Conservation (phyloP, 35 echinoderm and acorn worm species). For the Anneissia japonica region DNA sequence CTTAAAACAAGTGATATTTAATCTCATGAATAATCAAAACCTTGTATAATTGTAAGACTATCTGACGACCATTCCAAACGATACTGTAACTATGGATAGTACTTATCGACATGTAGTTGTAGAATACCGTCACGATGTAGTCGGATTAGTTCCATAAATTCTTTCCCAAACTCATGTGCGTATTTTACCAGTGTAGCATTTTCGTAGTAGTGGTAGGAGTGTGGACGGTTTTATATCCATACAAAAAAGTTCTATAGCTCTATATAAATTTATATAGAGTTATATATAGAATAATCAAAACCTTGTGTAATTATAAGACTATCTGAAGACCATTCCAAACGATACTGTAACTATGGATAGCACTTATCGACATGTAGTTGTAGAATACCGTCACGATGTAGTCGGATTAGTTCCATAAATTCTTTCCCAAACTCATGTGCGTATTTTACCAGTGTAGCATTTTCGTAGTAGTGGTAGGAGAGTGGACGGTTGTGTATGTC, state of each 20-base stretch:
- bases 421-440: constrained; percentile 10
- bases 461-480: constrained; percentile 27
- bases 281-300: too few species aligned
- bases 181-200: background rate
- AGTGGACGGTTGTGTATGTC: constrained; percentile 18
- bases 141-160: constrained; percentile 1
- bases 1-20: too few species aligned
- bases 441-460: background rate
- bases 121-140: constrained; percentile 24
- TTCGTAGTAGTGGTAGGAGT: constrained; percentile 26
- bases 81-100: too few species aligned
- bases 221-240: constrained; percentile 8
- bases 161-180: constrained; percentile 2
- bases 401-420: background rate
- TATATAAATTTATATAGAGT: too few species aligned
- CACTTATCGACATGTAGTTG: constrained; percentile 16
- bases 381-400: constrained; percentile 23
- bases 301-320: too few species aligned
- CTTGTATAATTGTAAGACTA: too few species aligned
- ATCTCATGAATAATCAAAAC: too few species aligned
- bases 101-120: constrained; percentile 12
- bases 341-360: too few species aligned
- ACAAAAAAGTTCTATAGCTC: too few species aligned
- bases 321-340: too few species aligned
- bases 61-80: too few species aligned